Base-by-base conservation (phyloP, 2,797 vertebrate species). In the Aplochiton taeniatus region DNA sequence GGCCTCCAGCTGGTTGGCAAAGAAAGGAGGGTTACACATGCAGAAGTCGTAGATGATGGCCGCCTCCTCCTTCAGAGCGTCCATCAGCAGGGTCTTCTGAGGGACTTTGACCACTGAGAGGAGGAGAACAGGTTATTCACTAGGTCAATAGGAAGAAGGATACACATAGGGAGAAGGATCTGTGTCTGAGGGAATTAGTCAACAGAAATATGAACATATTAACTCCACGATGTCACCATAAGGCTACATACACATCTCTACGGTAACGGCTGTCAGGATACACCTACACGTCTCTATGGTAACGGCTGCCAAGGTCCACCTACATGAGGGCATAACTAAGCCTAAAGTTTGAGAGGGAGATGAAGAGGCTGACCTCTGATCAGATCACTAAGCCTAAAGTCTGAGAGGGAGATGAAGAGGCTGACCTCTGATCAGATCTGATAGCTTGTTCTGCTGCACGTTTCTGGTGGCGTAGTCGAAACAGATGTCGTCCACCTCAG, bases 21-120 rank as follows among this genome's bases (percentile, higher is more conserved):
- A 99, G 87, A 99, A 99, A 0, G 98, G 98, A 49, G 98, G 97
- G 69, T 99, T 99, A 81, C 97, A 99, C 96, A 99, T 99, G 84
- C 97, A 99, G 90, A 99, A 99, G 84, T 99, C 97, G 11, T 98
- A 99, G 66, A 97, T 75, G 0, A 99, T 93, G 64, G 95, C 94
- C 0, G 95, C 95, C 86, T 99, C 96, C 77, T 98, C 96, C 83
- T 99, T 98, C 78, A 99, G 87, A 11, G 98, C 97, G 72, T 99
- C 97, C 95, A 98, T 97, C 70, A 99, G 78, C 54, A 99, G 89
- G n/a, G 98, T 99, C 91, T 99, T 99, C 89, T 99, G 95, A 55
- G 98, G 98, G 50, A 99, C 97, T 87, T 98, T 99, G 63, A 99
- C 97, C 73, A 99, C 98, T 99, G 78, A n/a, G 49, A 46, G 43